phyloP scores from a whole-genome alignment of 2,113 vertebrate genomes.

The Procavia capensis region DNA sequence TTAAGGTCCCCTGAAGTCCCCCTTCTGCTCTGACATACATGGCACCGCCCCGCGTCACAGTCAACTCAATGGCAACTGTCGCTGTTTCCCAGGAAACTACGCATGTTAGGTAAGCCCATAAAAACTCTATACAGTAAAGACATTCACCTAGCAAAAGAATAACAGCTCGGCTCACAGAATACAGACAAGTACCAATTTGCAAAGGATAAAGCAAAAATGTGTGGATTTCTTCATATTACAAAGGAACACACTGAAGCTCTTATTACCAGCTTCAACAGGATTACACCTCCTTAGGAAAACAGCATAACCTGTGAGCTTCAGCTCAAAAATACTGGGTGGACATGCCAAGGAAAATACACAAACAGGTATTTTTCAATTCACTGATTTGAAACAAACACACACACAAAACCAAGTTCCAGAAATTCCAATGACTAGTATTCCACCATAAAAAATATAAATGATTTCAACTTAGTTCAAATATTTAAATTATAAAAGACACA shows the following conservation, averaged over 20 bases:
- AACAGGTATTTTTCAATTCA: slow-evolving; percentile 45
- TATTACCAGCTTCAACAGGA: slow-evolving; percentile 39
- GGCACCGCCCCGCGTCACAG: neutral
- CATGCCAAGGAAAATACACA: slow-evolving; percentile 43
- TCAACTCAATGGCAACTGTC: neutral
- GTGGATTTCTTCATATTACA: slow-evolving; percentile 55
- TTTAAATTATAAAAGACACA: slow-evolving; percentile 34
- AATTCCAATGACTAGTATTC: slow-evolving; percentile 25
- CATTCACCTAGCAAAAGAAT: slow-evolving; percentile 4
- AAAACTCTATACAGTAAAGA: slow-evolving; percentile 34
- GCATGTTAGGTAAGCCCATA: neutral
- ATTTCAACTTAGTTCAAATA: slow-evolving; percentile 29
- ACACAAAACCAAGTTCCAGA: slow-evolving; percentile 19
- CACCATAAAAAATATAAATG: slow-evolving; percentile 2
- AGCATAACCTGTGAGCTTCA: slow-evolving; percentile 46
- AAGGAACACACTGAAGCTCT: slow-evolving; percentile 51
- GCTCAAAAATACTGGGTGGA: slow-evolving; percentile 20
- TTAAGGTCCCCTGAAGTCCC: neutral
- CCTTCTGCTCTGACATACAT: neutral
- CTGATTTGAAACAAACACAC: slow-evolving; percentile 33
- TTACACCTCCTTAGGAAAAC: slow-evolving; percentile 60
- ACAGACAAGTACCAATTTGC: slow-evolving; percentile 10
- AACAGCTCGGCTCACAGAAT: neutral
- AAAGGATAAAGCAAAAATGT: slow-evolving; percentile 7
- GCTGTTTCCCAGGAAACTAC: neutral